Evolutionary conservation across 2,888 invertebrate genomes (phyloP), one percentile per base, ranked within the genome.

Genomic region (Tachina lurida): DNA sequence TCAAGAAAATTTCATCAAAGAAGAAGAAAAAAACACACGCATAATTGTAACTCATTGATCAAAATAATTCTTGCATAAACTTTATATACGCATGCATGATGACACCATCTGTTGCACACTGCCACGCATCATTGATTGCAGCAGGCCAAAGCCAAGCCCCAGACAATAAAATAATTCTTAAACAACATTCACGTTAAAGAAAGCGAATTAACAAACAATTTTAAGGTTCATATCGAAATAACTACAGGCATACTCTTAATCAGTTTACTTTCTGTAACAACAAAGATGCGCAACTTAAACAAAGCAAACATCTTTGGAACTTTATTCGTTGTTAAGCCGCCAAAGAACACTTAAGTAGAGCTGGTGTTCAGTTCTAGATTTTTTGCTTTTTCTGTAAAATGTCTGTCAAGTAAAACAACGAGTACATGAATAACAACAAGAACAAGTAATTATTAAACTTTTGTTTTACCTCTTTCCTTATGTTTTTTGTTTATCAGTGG

Each of bases 151-250:
- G 17, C 17, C n/a, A 47, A 7, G 31, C 31, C 31, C 31, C 31
- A 52, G 9, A 13, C 5, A 49, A 84, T 49, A 17, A 76, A 67
- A 58, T 22, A 67, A 62, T 54, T 54, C 45, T 47, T 39, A 58
- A 68, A 47, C 2, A 75, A 70, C 60, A 45, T 62, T 68, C 31
- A 74, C 62, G n/a, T 56, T 54, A 78, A 78, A 77, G 65, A 84
- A 84, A 84, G 84, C 76, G 80, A 84, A 76, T 84, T 76, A 60
- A 68, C n/a, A 76, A 60, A 68, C 9, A 76, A 65, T 52, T 22
- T 54, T 39, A 80, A 76, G 41, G 17, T 68, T 68, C 49, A 63
- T 62, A 45, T 1, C 31, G 41, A 45, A 41, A 54, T 41, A 76
- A 67, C 65, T 65, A 71, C 43, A 76, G 52, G 73, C 58, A 71